Evolutionary conservation across 2,888 invertebrate species (phyloP).

Genomic region (Mystacides longicornis): DNA sequence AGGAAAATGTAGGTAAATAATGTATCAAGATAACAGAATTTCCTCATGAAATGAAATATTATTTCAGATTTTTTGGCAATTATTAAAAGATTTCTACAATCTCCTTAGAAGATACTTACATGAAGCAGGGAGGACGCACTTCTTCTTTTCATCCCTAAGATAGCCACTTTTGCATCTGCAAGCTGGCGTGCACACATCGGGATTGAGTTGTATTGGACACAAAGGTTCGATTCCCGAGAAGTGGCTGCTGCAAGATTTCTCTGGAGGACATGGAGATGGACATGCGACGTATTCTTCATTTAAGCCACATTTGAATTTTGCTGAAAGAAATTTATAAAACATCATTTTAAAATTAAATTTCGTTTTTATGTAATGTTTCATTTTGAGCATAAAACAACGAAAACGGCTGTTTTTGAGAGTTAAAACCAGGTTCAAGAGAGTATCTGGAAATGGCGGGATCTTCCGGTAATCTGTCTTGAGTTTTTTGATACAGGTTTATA

Average conservation of each 20-base stretch:
- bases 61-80: not conserved
- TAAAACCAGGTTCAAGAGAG: no score
- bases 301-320: not conserved
- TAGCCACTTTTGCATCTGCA: constrained; percentile 15
- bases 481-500: no score
- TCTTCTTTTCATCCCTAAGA: constrained; percentile 8
- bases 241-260: constrained; percentile 2
- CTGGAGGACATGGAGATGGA: constrained; percentile 9
- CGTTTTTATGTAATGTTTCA: no score
- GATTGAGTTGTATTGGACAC: not conserved
- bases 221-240: constrained; percentile 2
- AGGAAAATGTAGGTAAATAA: no score
- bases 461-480: no score
- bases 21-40: no score
- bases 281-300: constrained; percentile 11
- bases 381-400: no score
- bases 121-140: constrained; percentile 12
- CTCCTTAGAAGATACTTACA: constrained; percentile 12
- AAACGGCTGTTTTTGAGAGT: no score
- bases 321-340: not conserved
- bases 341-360: not conserved
- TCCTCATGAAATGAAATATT: no score
- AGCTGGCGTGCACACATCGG: constrained; percentile 1
- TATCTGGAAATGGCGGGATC: no score
- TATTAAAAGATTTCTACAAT: not conserved